Conservation (phyloP, 2,797 vertebrate species). For the Rhynchotus rufescens region DNA sequence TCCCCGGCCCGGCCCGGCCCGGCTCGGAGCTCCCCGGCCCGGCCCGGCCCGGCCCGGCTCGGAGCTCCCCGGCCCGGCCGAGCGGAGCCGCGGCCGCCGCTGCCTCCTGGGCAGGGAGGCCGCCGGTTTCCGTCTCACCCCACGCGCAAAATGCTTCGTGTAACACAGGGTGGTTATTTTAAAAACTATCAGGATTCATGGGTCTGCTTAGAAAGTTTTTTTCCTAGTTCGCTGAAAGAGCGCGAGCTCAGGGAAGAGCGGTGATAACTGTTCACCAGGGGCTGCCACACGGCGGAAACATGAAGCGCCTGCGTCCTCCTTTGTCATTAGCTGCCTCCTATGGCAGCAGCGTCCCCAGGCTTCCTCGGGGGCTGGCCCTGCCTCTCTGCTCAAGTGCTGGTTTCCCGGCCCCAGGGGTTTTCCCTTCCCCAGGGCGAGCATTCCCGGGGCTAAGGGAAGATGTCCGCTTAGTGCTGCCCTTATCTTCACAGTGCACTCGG, state of each 20-base stretch:
- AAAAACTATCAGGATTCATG: fast-evolving
- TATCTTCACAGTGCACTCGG: neutral
- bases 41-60: no score
- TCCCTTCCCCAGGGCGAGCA: neutral
- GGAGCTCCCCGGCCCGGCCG: no score
- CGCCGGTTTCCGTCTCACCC: neutral
- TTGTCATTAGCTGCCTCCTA: neutral
- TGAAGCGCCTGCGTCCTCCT: neutral
- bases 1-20: no score
- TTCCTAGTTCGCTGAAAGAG: neutral
- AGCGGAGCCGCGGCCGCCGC: no score
- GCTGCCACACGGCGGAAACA: neutral
- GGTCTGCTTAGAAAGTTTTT: neutral
- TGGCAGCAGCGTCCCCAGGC: neutral
- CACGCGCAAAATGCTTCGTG: neutral
- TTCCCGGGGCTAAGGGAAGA: neutral
- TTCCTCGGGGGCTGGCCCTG: neutral
- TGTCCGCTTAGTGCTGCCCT: neutral
- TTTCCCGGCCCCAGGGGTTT: neutral
- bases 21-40: no score
- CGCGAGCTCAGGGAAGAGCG: neutral
- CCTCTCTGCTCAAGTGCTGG: neutral
- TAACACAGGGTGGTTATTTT: fast-evolving
- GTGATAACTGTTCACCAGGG: neutral
- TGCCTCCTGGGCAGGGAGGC: no score